A percentile compares a stretch with the other conserved stretches of the same genome.
phyloP scores from a whole-genome alignment of 2,113 vertebrate species.

The Camarhynchus parvulus region DNA sequence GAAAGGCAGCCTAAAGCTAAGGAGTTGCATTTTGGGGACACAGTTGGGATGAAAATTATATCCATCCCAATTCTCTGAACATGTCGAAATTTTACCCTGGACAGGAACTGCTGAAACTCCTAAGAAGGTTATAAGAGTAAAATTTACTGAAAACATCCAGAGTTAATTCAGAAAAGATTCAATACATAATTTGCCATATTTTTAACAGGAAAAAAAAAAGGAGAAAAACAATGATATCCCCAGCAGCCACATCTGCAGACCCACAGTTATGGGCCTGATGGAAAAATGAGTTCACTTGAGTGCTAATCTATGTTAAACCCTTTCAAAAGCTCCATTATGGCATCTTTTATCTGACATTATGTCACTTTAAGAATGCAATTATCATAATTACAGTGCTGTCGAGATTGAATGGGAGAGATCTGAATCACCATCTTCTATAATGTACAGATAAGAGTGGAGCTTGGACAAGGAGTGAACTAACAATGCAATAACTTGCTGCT shows the following conservation, averaged over 20 bases:
- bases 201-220: not conserved
- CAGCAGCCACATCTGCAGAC: not conserved
- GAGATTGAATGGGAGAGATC: not conserved
- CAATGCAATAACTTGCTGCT: not conserved
- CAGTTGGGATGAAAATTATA: not conserved
- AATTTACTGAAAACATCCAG: not conserved
- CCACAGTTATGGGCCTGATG: not conserved
- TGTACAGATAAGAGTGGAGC: not conserved
- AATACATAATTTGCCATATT: not conserved
- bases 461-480: not conserved
- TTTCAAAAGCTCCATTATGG: constrained; percentile 50
- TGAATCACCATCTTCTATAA: not conserved
- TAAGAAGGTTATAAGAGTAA: not conserved
- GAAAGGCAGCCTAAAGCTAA: not conserved
- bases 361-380: constrained; percentile 63
- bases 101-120: not conserved
- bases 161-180: not conserved
- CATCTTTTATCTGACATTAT: constrained; percentile 34
- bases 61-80: not conserved
- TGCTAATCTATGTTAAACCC: constrained; percentile 11
- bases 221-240: not conserved
- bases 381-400: constrained; percentile 54
- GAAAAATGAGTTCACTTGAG: constrained; percentile 24
- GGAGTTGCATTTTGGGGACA: not conserved
- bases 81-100: not conserved